These are phyloP conservation scores for Microcebus ravelobensis DNA, from an alignment of 2,113 vertebrate genomes.

Conservation along the genomic window DNA sequence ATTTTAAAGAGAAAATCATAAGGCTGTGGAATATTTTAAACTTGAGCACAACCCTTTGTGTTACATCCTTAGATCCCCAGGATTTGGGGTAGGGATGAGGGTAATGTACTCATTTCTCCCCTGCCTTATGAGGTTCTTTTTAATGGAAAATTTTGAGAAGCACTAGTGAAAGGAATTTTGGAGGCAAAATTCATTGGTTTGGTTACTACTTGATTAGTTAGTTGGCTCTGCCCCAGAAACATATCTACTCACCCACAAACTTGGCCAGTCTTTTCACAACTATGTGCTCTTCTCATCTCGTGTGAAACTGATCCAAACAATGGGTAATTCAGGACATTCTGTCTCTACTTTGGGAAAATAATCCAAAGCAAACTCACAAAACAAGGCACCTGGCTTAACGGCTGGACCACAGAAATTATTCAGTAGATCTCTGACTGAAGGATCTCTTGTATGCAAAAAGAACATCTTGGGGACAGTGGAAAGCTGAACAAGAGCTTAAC, in stretches of 20 bases:
- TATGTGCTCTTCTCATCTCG: slow-evolving; percentile 17
- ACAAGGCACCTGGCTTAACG: neutral
- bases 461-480: neutral
- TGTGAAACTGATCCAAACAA: neutral
- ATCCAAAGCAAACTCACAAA: slow-evolving; percentile 42
- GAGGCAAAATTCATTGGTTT: slow-evolving; percentile 30
- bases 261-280: slow-evolving; percentile 7
- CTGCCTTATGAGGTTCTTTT: neutral
- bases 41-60: neutral
- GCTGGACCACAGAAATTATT: neutral
- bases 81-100: neutral
- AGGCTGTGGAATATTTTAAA: neutral
- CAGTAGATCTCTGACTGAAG: neutral
- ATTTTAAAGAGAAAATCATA: neutral
- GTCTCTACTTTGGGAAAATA: slow-evolving; percentile 47
- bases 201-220: slow-evolving; percentile 41
- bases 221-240: neutral
- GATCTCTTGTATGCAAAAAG: neutral
- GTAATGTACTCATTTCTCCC: neutral
- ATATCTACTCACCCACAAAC: slow-evolving; percentile 43
- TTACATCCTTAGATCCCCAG: neutral
- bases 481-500: neutral
- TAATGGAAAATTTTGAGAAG: slow-evolving; percentile 54
- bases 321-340: slow-evolving; percentile 49
- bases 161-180: neutral